Percentiles rank a stretch among this genome's conserved stretches.
phyloP scores from a whole-genome alignment of 2,113 vertebrate species.

The Nannospalax galili region DNA sequence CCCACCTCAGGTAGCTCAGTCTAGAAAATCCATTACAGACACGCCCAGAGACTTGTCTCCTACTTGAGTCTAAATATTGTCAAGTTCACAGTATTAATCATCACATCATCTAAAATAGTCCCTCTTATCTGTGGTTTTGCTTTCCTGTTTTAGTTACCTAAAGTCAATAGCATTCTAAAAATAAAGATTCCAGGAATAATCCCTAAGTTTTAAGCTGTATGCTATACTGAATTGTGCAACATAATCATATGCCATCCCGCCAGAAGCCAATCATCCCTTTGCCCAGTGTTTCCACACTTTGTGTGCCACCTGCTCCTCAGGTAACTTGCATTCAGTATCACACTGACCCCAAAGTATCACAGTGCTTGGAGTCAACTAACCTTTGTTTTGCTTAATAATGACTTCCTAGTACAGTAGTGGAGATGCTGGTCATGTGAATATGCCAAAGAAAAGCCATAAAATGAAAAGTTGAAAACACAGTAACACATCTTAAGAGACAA shows the following conservation, averaged over 20 bases:
- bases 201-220: neutral
- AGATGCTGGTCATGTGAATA: neutral
- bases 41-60: neutral
- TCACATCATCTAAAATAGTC: neutral
- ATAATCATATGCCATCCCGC: no score
- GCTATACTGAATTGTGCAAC: neutral
- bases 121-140: neutral
- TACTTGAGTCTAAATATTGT: neutral
- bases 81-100: neutral
- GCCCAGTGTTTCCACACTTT: neutral
- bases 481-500: neutral
- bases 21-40: neutral
- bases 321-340: neutral
- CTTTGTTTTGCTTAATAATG: neutral
- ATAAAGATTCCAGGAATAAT: neutral
- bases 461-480: neutral
- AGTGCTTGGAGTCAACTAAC: neutral
- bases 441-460: neutral
- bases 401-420: neutral
- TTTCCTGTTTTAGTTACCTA: neutral
- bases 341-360: neutral
- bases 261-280: neutral
- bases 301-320: neutral
- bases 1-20: neutral
- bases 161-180: neutral